phyloP scores from a whole-genome alignment of 2,888 invertebrate species.

The Sarcophaga rosellei region DNA sequence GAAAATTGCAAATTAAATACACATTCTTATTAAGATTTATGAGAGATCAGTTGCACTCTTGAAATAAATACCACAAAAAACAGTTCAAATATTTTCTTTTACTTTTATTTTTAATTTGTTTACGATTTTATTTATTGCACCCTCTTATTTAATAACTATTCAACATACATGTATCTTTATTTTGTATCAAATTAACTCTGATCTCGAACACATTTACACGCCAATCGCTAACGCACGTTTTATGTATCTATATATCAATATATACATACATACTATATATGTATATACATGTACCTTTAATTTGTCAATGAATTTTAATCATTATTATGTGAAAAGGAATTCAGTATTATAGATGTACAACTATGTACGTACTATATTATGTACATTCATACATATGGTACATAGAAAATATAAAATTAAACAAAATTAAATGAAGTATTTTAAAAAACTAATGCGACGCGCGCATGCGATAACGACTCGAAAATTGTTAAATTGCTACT shows the following conservation, averaged over 20 bases:
- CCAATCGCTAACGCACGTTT: constrained; percentile 7
- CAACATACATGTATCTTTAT: background rate
- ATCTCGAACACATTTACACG: constrained; percentile 13
- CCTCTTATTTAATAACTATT: too few species aligned
- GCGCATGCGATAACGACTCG: constrained; percentile 81
- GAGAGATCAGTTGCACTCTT: too few species aligned
- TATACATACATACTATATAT: too few species aligned
- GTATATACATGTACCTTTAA: too few species aligned
- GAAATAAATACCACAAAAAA: too few species aligned
- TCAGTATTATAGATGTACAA: constrained; percentile 24
- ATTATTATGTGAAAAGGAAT: constrained; percentile 1
- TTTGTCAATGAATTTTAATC: too few species aligned
- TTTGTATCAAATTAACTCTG: constrained; percentile 14
- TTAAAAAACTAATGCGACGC: constrained; percentile 73
- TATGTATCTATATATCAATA: constrained; percentile 7
- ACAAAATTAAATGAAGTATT: constrained; percentile 52
- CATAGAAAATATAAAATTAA: constrained; percentile 7
- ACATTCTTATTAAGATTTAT: background rate
- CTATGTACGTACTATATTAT: too few species aligned
- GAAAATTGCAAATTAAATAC: background rate
- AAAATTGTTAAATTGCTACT: constrained; percentile 80
- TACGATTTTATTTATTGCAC: too few species aligned
- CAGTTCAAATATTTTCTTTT: too few species aligned
- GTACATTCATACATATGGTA: too few species aligned
- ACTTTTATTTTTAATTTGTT: too few species aligned